A percentile compares a stretch with the other conserved stretches of the same genome.
Evolutionary conservation across 2,113 vertebrate species (phyloP).

Genomic region (Sprattus sprattus): DNA sequence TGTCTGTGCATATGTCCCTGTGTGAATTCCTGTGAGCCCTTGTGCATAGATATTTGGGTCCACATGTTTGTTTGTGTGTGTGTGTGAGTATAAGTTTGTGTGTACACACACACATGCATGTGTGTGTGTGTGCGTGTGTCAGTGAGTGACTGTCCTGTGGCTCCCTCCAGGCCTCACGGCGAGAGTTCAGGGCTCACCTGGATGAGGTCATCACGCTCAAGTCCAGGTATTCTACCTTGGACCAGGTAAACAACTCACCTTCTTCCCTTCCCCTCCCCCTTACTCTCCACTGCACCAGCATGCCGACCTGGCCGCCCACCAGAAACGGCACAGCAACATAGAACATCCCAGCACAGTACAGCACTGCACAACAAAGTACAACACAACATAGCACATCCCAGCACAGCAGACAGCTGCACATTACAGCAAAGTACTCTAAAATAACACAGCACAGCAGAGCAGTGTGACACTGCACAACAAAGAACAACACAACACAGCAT

Average conservation of each 20-base stretch:
- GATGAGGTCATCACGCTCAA: slow-evolving; percentile 85
- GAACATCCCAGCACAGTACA: not conserved
- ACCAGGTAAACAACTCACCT: slow-evolving; percentile 78
- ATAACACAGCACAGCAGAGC: not conserved
- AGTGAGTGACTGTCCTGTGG: slow-evolving; percentile 77
- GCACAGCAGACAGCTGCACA: not conserved
- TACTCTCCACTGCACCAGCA: slow-evolving; percentile 63
- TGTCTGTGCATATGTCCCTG: not conserved
- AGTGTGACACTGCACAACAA: no score
- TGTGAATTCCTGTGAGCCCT: not conserved
- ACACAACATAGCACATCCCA: not conserved
- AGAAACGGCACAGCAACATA: not conserved
- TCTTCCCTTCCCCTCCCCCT: slow-evolving; percentile 55
- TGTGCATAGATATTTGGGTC: slow-evolving; percentile 38
- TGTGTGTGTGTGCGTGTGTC: slow-evolving; percentile 49
- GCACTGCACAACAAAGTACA: not conserved
- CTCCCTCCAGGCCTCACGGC: slow-evolving; percentile 80
- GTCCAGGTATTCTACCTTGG: slow-evolving; percentile 85
- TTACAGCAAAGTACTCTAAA: not conserved
- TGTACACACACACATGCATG: not conserved
- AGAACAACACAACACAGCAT: not conserved
- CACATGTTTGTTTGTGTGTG: slow-evolving; percentile 16
- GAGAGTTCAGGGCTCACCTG: slow-evolving; percentile 83
- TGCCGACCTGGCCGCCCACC: slow-evolving; percentile 55
- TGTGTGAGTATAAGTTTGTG: slow-evolving; percentile 31